phyloP scores from a whole-genome alignment of 2,797 vertebrate genomes.

The Pantherophis alleghaniensis region DNA sequence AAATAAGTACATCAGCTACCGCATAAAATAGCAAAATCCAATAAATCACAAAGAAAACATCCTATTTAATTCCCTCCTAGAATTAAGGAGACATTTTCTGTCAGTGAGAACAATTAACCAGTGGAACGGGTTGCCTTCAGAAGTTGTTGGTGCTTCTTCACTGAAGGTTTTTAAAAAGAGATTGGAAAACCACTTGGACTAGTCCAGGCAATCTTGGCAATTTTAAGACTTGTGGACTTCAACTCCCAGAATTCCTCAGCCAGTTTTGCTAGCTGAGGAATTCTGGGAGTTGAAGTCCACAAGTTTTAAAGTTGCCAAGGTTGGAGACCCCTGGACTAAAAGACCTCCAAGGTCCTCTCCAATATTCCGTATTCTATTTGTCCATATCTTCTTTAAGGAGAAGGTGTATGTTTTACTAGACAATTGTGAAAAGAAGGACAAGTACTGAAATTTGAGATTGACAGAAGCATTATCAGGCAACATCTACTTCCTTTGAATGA shows the following conservation, averaged over 20 bases:
- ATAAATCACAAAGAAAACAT: background rate
- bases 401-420: background rate
- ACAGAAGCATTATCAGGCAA: background rate
- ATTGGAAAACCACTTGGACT: background rate
- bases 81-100: background rate
- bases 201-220: background rate
- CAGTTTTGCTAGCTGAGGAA: too few relatives aligned
- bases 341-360: background rate
- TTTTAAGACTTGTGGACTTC: too few relatives aligned
- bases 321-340: background rate
- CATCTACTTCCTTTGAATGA: background rate
- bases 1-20: background rate
- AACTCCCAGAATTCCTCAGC: too few relatives aligned
- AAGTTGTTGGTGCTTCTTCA: background rate
- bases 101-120: background rate
- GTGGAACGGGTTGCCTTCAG: background rate
- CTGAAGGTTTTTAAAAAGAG: background rate
- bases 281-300: too few relatives aligned
- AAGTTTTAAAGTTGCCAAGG: too few relatives aligned
- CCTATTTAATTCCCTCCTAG: background rate
- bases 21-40: background rate
- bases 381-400: background rate
- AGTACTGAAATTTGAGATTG: background rate
- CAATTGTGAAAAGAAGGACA: background rate
- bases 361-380: background rate